A percentile compares a stretch with the other conserved stretches of the same genome.
Evolutionary conservation across 2,113 vertebrate species (phyloP).

Genomic region (Spea bombifrons): DNA sequence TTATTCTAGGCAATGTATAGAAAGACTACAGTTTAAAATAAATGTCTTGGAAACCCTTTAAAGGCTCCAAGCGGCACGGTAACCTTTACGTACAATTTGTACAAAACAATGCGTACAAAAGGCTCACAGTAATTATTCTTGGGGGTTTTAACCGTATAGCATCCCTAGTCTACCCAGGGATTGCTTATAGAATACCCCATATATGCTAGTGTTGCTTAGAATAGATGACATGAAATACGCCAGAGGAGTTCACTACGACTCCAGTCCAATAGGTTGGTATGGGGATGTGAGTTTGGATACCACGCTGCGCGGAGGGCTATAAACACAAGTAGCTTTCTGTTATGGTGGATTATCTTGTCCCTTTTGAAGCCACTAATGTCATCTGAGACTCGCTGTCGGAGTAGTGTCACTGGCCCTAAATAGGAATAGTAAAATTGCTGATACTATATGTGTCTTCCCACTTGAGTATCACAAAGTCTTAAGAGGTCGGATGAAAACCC

Average conservation of each 20-base stretch:
- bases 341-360: neutral
- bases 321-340: neutral
- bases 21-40: neutral
- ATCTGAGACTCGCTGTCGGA: neutral
- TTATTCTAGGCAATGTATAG: neutral
- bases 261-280: neutral
- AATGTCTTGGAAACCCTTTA: neutral
- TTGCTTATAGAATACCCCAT: neutral
- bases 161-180: neutral
- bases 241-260: neutral
- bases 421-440: conserved; percentile 11
- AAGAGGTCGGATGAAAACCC: conserved; percentile 27
- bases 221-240: neutral
- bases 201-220: neutral
- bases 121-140: too few species aligned
- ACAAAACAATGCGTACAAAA: neutral
- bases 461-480: conserved; percentile 16
- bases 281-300: neutral
- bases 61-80: neutral
- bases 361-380: neutral
- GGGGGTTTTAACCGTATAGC: too few species aligned
- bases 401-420: conserved; percentile 9
- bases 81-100: neutral
- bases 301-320: neutral
- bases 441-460: conserved; percentile 32